phyloP scores from a whole-genome alignment of 2,797 vertebrate species.

The Xenops minutus region DNA sequence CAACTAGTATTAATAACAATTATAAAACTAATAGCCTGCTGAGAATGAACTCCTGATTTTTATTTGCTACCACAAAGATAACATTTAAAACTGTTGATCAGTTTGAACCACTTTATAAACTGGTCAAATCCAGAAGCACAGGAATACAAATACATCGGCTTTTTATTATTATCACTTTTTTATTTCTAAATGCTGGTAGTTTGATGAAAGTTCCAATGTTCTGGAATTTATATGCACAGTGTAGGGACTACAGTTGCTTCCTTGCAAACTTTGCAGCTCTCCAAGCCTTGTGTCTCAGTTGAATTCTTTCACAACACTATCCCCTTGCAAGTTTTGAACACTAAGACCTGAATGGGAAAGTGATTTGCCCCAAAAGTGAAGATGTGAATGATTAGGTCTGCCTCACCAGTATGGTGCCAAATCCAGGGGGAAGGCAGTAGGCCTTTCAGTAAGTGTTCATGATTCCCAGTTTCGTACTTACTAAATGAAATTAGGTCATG shows the following conservation, averaged over 20 bases:
- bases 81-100: background rate
- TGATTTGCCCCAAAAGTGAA: background rate
- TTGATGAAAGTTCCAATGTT: background rate
- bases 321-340: background rate
- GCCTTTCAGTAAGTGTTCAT: background rate
- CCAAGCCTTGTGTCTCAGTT: background rate
- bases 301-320: background rate
- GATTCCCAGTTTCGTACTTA: background rate
- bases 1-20: conserved; percentile 58
- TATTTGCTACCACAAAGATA: conserved; percentile 8
- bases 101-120: background rate
- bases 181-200: background rate
- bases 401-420: background rate
- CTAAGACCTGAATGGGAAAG: background rate
- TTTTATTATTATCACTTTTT: background rate
- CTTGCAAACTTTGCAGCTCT: background rate
- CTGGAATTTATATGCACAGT: background rate
- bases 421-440: background rate
- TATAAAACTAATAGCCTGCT: conserved; percentile 42
- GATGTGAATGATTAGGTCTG: background rate
- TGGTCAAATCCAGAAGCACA: background rate
- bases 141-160: background rate
- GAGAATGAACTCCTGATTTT: conserved; percentile 21
- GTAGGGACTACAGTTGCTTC: background rate
- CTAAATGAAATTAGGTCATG: background rate